A percentile compares a stretch with the other conserved stretches of the same genome.
These are phyloP conservation scores for Hiodon tergisus DNA, from an alignment of 2,113 vertebrate genomes.

Conservation along the genomic window DNA sequence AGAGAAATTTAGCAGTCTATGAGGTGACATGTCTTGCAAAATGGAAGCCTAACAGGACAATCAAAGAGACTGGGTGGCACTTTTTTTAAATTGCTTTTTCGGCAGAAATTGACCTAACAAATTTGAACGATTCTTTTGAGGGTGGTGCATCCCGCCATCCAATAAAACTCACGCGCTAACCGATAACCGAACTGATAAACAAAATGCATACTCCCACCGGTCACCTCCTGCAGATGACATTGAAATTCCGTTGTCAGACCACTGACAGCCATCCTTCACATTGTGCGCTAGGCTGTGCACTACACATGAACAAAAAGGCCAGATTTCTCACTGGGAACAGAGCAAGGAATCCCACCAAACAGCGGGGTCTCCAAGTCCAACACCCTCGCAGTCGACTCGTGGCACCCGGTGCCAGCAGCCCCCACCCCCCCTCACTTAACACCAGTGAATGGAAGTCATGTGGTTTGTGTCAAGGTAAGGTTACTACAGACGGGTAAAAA, in stretches of 20 bases:
- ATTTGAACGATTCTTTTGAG: too few species aligned
- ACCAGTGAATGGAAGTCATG: not conserved
- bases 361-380: not conserved
- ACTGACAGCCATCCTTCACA: not conserved
- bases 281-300: not conserved
- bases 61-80: not conserved
- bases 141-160: too few species aligned
- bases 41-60: conserved; percentile 9
- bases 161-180: too few species aligned
- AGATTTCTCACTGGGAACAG: not conserved
- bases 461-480: conserved; percentile 12
- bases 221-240: not conserved
- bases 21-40: conserved; percentile 16
- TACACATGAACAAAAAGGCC: not conserved
- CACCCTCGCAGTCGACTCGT: not conserved
- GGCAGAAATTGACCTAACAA: too few species aligned
- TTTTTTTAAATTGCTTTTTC: too few species aligned
- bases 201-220: not conserved
- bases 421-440: not conserved
- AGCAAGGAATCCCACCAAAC: not conserved
- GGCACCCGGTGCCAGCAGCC: too few species aligned
- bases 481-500: not conserved
- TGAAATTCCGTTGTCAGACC: not conserved
- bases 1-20: conserved; percentile 17
- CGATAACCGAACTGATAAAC: not conserved